These are phyloP conservation scores for Antigone vipio DNA, from an alignment of 2,113 vertebrate species.

Conservation along the genomic window DNA sequence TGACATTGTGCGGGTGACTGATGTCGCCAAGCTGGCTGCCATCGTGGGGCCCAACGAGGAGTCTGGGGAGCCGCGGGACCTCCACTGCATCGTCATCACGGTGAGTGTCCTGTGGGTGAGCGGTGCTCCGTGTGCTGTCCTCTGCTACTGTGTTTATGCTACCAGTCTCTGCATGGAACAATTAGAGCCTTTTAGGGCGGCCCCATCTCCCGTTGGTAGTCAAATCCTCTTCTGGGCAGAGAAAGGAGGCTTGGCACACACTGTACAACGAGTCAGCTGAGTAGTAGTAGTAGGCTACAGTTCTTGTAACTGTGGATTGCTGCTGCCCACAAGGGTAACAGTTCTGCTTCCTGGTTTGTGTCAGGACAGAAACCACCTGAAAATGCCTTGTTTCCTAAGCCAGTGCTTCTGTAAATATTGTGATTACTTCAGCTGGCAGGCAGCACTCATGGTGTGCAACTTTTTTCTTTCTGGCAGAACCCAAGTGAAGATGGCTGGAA, in stretches of 20 bases:
- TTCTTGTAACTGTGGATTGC: neutral
- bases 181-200: accelerated
- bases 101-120: constrained; percentile 67
- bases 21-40: constrained; percentile 84
- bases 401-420: neutral
- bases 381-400: neutral
- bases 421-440: neutral
- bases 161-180: accelerated
- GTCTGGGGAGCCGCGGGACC: constrained; percentile 84
- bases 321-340: neutral
- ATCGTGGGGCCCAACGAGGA: constrained; percentile 84
- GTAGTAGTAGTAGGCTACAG: neutral
- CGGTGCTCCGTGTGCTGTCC: accelerated
- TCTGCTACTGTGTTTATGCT: accelerated
- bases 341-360: neutral
- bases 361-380: neutral
- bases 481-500: constrained; percentile 90
- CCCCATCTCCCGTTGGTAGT: neutral
- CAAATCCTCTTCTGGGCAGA: neutral
- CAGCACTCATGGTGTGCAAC: neutral
- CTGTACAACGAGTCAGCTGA: neutral
- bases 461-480: constrained; percentile 75
- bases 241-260: accelerated
- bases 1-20: constrained; percentile 91
- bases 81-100: constrained; percentile 96